A percentile compares a stretch with the other conserved stretches of the same genome.
Evolutionary conservation across 1,140 invertebrate genomes (phyloP).

Genomic region (Geopemphigus sp.): DNA sequence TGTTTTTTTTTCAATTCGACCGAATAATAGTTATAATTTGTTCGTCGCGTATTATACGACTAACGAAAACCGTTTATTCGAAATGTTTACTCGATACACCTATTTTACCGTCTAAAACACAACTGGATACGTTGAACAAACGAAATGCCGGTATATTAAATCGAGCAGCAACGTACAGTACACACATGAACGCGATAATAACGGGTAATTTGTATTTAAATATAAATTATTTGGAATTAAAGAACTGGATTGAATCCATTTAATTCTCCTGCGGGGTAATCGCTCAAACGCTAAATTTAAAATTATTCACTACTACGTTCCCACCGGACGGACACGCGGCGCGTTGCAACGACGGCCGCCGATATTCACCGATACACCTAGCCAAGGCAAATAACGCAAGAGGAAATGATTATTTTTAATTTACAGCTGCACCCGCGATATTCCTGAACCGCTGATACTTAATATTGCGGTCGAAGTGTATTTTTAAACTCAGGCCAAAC

Average conservation of each 20-base stretch:
- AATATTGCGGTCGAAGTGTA: slow-evolving; percentile 40
- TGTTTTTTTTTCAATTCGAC: no score
- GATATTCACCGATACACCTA: slow-evolving; percentile 41
- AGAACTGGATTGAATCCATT: no score
- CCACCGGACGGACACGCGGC: not conserved
- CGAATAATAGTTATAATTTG: no score
- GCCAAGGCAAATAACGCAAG: slow-evolving; percentile 36
- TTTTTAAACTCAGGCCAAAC: slow-evolving; percentile 44
- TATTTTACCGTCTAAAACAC: not conserved
- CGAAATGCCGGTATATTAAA: not conserved
- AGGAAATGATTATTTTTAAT: slow-evolving; percentile 48
- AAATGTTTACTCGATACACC: not conserved
- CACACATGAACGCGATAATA: no score
- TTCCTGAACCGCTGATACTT: slow-evolving; percentile 40
- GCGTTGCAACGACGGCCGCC: not conserved
- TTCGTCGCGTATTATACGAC: not conserved
- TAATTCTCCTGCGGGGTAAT: not conserved
- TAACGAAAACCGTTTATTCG: not conserved
- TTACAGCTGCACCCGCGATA: slow-evolving; percentile 46
- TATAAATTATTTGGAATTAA: no score
- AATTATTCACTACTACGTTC: not conserved
- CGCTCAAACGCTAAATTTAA: slow-evolving; percentile 37
- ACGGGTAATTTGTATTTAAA: no score
- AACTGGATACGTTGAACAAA: no score
- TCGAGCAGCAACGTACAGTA: not conserved